These are phyloP conservation scores for Thalpophila matura DNA, from an alignment of 2,888 invertebrate genomes.

Conservation along the genomic window DNA sequence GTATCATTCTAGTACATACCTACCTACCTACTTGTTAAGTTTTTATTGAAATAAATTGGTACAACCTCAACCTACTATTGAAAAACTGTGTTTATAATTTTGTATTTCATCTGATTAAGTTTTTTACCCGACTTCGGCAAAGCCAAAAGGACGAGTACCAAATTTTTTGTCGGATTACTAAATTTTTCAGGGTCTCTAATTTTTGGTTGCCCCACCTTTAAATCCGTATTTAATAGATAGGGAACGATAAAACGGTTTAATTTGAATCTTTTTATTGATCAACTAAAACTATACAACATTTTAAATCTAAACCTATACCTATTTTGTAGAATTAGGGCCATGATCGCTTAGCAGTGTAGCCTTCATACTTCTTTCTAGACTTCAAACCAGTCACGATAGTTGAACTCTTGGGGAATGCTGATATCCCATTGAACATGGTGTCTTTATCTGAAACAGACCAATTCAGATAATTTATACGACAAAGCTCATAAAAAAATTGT, in stretches of 20 bases:
- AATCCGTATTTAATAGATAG: background rate
- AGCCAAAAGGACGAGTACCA: too few relatives aligned
- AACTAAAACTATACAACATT: conserved; percentile 54
- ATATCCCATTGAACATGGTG: conserved; percentile 91
- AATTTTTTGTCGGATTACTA: too few relatives aligned
- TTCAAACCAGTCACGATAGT: conserved; percentile 96
- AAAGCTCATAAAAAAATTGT: background rate
- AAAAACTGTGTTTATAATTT: too few relatives aligned
- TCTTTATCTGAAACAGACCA: conserved; percentile 83
- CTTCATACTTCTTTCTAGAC: conserved; percentile 95
- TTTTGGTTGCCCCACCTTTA: too few relatives aligned
- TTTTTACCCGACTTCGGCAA: too few relatives aligned
- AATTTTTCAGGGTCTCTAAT: too few relatives aligned
- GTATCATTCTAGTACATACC: too few relatives aligned
- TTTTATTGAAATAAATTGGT: too few relatives aligned
- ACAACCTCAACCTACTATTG: too few relatives aligned
- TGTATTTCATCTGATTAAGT: too few relatives aligned
- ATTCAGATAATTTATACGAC: background rate
- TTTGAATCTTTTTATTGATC: conserved; percentile 35
- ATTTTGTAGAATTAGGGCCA: conserved; percentile 85
- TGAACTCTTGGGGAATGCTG: conserved; percentile 96
- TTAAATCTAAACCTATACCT: conserved; percentile 7
- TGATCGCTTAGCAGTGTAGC: conserved; percentile 92
- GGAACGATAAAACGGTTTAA: background rate
- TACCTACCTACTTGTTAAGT: too few relatives aligned